Evolutionary conservation across 2,113 vertebrate genomes (phyloP), one percentile per base, ranked within the genome.

Genomic region (Scalopus aquaticus): DNA sequence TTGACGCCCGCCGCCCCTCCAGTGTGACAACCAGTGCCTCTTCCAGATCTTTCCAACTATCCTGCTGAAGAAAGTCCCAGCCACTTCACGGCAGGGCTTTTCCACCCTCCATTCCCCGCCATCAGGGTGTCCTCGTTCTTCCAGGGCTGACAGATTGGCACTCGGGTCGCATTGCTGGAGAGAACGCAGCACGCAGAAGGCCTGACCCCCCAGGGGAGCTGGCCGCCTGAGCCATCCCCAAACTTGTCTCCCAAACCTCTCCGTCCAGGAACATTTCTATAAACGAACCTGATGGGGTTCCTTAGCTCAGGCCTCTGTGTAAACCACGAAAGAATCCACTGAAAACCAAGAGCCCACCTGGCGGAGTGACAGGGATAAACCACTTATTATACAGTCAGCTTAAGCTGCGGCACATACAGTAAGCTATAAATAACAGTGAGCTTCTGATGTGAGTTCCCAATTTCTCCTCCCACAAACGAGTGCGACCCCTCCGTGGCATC

Each of bases 41-140:
- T 90, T 64, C 60, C 78, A 56, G 49, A 13, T 78, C 78, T 65
- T 82, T 83, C 88, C 32, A 80, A 26, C 72, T 62, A 46, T 49
- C 78, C 78, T 6, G 0, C 49, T 67, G 80, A 83, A 70, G 78
- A 64, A 32, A 35, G 9, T 30, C 81, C 83, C 39, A 44, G 17
- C 4, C 13, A 2, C 44, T 20, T 37, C 1, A 0, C 37, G 54
- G 16, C 11, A 13, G 28, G 73, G 60, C 5, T 58, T 87, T 51
- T 54, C 39, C 49, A 2, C 69, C 56, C 39, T 32, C 42, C 24
- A 39, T 42, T 70, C 44, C 79, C 80, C 70, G 15, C 15, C 10
- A n/a, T 42, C 35, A n/a, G 28, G 62, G 54, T 26, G 39, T 39
- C 20, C 46, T 65, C 56, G 67, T 56, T 64, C 3, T 30, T 42